phyloP scores from a whole-genome alignment of 2,888 invertebrate species.

The Tineola bisselliella region DNA sequence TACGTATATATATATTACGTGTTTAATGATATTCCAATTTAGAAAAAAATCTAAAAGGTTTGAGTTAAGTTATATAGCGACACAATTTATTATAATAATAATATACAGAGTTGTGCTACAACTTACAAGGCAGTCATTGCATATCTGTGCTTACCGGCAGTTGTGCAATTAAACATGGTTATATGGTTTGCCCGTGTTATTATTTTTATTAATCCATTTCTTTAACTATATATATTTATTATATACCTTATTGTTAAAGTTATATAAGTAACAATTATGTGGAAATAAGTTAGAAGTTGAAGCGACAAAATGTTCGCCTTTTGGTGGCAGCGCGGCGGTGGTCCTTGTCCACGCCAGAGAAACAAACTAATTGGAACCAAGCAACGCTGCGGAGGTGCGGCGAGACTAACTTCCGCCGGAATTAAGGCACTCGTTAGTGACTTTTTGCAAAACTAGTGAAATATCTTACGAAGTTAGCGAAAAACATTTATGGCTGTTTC shows the following conservation, averaged over 20 bases:
- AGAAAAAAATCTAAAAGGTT: too few relatives aligned
- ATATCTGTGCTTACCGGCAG: too few relatives aligned
- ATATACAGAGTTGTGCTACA: too few relatives aligned
- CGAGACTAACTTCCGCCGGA: constrained; percentile 39
- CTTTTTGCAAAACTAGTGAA: constrained; percentile 49
- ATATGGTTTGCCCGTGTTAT: too few relatives aligned
- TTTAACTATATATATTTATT: too few relatives aligned
- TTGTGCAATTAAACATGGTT: too few relatives aligned
- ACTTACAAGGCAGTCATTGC: too few relatives aligned
- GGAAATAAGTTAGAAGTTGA: neutral
- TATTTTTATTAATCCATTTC: too few relatives aligned
- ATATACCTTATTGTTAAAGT: neutral
- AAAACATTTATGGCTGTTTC: constrained; percentile 35
- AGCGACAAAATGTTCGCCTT: neutral
- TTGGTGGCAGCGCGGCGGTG: neutral
- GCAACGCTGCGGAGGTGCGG: constrained; percentile 24
- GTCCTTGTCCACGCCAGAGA: neutral
- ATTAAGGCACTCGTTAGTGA: constrained; percentile 57
- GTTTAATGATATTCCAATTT: too few relatives aligned
- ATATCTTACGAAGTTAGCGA: constrained; percentile 43
- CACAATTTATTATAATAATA: too few relatives aligned
- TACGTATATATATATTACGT: too few relatives aligned
- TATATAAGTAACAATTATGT: neutral
- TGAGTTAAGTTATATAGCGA: too few relatives aligned
- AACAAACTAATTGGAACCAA: constrained; percentile 4